Percentiles rank a stretch among this genome's conserved stretches.
Evolutionary conservation across 1,140 invertebrate species (phyloP).

Genomic region (Brachystomella parvula): DNA sequence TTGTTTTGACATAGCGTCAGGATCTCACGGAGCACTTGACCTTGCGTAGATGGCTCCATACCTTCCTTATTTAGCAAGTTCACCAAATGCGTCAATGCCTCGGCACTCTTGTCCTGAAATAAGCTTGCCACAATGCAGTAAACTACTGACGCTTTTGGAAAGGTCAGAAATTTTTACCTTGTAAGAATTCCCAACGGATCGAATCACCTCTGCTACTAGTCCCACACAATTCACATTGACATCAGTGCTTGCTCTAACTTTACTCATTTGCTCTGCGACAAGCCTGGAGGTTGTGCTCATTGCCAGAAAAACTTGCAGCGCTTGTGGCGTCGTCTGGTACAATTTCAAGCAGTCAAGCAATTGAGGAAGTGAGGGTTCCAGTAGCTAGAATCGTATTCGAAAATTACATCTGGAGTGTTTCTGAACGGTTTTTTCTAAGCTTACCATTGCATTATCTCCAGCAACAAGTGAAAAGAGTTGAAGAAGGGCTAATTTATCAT

Average conservation of each 20-base stretch:
- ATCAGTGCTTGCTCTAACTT: conserved; percentile 43
- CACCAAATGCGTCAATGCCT: conserved; percentile 5
- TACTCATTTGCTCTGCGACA: conserved; percentile 58
- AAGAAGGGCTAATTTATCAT: conserved; percentile 73
- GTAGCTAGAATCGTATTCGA: conserved; percentile 47
- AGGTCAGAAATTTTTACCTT: no score
- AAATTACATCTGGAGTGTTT: not conserved
- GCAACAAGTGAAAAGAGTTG: conserved; percentile 72
- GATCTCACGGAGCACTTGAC: conserved; percentile 7
- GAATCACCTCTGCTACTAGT: not conserved
- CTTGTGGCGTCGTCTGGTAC: conserved; percentile 50
- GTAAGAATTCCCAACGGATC: not conserved
- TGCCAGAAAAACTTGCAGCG: conserved; percentile 68
- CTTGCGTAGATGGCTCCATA: not conserved
- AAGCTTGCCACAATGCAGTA: no score
- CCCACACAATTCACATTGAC: conserved; percentile 47
- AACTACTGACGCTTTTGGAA: no score
- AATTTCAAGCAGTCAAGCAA: conserved; percentile 61
- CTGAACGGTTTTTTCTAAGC: not conserved
- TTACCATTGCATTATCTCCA: conserved; percentile 57
- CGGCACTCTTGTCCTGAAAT: conserved; percentile 6
- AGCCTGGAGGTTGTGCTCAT: conserved; percentile 59
- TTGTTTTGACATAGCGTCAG: not conserved
- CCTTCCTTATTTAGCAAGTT: conserved; percentile 26
- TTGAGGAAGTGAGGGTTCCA: conserved; percentile 67